Conservation (phyloP, 2,113 vertebrate genomes). For the Nansenia antarctica region DNA sequence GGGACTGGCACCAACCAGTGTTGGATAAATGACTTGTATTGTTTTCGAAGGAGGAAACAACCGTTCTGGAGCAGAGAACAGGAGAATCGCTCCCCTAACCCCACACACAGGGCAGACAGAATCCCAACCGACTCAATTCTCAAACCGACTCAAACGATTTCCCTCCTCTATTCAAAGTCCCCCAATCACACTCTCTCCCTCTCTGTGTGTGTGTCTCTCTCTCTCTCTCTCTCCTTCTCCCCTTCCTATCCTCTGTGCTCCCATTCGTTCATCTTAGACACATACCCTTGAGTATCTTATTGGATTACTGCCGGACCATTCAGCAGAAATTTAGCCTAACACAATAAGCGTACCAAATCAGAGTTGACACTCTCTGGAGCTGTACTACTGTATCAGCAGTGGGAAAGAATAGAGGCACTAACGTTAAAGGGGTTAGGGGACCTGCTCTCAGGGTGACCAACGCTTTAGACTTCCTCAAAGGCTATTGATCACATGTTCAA, state of each 20-base stretch:
- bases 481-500: background rate
- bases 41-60: slow-evolving; percentile 31
- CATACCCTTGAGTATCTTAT: slow-evolving; percentile 14
- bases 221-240: background rate
- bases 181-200: background rate
- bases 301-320: slow-evolving; percentile 47
- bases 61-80: slow-evolving; percentile 20
- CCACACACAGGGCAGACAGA: background rate
- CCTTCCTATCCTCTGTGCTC: background rate
- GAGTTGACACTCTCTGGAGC: slow-evolving; percentile 42
- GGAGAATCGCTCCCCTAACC: background rate
- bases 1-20: slow-evolving; percentile 45
- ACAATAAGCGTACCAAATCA: slow-evolving; percentile 36
- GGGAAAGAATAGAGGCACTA: too few species aligned
- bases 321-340: slow-evolving; percentile 46
- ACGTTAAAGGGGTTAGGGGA: background rate
- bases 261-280: background rate
- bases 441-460: background rate
- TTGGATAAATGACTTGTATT: slow-evolving; percentile 54
- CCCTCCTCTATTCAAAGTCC: background rate
- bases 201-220: background rate
- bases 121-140: background rate
- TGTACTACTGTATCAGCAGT: background rate
- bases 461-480: background rate
- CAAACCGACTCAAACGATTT: background rate